Evolutionary conservation across 2,797 vertebrate species (phyloP), one percentile per base, ranked within the genome.

Genomic region (Scomberomorus guttatus): DNA sequence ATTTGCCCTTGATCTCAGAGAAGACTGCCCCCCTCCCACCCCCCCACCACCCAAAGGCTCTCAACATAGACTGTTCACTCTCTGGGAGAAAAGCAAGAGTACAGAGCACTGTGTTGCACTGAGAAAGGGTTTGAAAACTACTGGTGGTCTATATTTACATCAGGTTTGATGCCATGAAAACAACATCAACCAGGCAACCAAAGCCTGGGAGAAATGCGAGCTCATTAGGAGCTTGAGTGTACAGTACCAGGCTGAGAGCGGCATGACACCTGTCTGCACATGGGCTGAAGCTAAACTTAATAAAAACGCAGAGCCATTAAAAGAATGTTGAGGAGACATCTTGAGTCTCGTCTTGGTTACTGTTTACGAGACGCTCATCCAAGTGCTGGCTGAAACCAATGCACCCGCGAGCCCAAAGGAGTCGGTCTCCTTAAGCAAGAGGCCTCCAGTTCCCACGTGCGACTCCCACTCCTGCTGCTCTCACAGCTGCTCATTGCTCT

Each of bases 1-100:
- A 83, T 88, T 87, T 80, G 59, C 77, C 79, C 83, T 89, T 92
- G 88, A 91, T 92, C 87, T 90, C 52, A 27, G 84, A 77, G 79
- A 85, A 81, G 62, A 84, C 37, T 58, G 62, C 48, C 37, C 74
- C 15, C 44, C 17, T 5, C 29, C 29, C 6, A 32, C 27, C 29
- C 29, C 6, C 6, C 27, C 27, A 29, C 27, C 29, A 32, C 15
- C 42, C 5, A 48, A 75, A 24, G 71, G 50, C 72, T 84, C 77
- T 56, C 69, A 88, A 68, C 72, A 79, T 11, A 65, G 48, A 68
- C 59, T 58, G 20, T 55, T 72, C 20, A 50, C 71, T 81, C 62
- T 75, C 44, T 42, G 32, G 6, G 69, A 75, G 80, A 75, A 86
- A 85, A 79, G 66, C 52, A 71, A 64, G 46, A 75, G 59, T 52